phyloP scores from a whole-genome alignment of 1,140 invertebrate genomes.

The Tetramorium alpestre region DNA sequence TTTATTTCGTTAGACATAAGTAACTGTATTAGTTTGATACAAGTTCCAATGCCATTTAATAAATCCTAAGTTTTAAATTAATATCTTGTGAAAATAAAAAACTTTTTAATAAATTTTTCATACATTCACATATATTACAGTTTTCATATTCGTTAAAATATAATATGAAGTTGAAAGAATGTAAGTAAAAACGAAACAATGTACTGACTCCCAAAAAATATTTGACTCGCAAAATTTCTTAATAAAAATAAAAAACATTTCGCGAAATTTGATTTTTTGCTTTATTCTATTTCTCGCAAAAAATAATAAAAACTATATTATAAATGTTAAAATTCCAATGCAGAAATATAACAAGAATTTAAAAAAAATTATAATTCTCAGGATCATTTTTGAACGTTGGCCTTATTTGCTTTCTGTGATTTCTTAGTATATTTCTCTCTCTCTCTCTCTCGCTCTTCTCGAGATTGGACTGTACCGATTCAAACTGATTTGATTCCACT shows the following conservation, averaged over 20 bases:
- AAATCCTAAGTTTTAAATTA: neutral
- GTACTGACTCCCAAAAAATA: neutral
- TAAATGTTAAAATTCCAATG: neutral
- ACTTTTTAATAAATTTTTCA: neutral
- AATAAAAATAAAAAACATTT: neutral
- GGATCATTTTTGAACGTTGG: neutral
- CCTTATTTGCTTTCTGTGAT: slow-evolving; percentile 14
- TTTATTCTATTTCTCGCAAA: neutral
- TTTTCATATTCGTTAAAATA: neutral
- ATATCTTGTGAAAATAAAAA: neutral
- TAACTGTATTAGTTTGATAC: neutral
- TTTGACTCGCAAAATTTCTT: neutral
- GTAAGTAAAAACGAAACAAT: neutral
- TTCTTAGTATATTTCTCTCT: slow-evolving; percentile 46
- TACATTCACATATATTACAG: neutral
- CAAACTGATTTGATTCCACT: slow-evolving; percentile 57
- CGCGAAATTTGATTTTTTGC: neutral
- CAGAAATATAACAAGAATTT: neutral
- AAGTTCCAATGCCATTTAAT: neutral
- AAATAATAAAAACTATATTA: neutral
- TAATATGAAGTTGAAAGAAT: neutral
- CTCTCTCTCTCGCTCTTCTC: neutral
- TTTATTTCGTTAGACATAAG: neutral
- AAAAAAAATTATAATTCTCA: slow-evolving; percentile 37
- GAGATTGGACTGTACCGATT: slow-evolving; percentile 34